A percentile compares a stretch with the other conserved stretches of the same genome.
Conservation (phyloP, 2,888 invertebrate species). For the Pseudanteris insignis region DNA sequence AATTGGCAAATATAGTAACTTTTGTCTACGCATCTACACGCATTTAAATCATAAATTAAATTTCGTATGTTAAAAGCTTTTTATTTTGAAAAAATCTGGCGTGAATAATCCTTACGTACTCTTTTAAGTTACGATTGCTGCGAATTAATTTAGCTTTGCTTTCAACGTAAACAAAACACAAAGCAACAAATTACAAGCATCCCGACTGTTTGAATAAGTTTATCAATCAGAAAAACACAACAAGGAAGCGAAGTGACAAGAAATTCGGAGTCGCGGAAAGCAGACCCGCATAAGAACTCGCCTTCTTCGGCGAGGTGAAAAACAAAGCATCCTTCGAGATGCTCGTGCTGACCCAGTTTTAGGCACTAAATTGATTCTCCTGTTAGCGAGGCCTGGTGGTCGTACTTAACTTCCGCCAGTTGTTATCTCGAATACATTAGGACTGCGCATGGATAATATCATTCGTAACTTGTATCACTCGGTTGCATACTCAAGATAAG, state of each 20-base stretch:
- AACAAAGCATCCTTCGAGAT: constrained; percentile 41
- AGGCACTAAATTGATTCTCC: constrained; percentile 44
- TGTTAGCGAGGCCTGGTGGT: constrained; percentile 41
- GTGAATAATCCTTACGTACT: no score
- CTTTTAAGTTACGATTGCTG: no score
- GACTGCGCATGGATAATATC: constrained; percentile 24
- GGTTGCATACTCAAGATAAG: constrained; percentile 8
- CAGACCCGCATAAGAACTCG: constrained; percentile 12
- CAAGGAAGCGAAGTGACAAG: neutral
- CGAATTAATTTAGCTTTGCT: no score
- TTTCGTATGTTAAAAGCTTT: no score
- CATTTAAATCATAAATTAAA: no score
- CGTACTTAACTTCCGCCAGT: constrained; percentile 42
- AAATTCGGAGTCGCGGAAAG: neutral
- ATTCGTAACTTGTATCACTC: constrained; percentile 24
- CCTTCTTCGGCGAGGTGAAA: constrained; percentile 21
- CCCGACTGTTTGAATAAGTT: neutral
- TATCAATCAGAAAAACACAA: neutral
- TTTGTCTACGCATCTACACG: no score
- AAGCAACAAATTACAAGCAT: no score
- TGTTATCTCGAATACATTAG: constrained; percentile 45
- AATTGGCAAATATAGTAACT: no score
- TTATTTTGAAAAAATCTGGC: no score
- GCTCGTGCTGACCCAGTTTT: constrained; percentile 42
- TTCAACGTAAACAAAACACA: no score